These are phyloP conservation scores for Limnephilus marmoratus DNA, from an alignment of 2,888 invertebrate species.

Conservation along the genomic window DNA sequence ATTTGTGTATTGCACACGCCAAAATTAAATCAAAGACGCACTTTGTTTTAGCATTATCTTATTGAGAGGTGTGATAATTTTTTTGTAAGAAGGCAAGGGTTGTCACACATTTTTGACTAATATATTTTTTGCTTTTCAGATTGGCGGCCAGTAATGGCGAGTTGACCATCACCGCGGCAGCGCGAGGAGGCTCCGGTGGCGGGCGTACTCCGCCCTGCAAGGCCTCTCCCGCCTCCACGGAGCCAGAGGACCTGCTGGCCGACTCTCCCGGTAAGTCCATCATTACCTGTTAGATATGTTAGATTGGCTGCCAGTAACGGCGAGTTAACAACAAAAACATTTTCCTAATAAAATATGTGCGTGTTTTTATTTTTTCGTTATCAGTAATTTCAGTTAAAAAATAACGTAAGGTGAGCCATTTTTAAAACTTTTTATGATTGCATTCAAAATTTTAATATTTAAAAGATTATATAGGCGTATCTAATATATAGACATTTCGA, in stretches of 20 bases:
- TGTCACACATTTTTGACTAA: background rate
- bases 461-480: no score
- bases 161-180: slow-evolving; percentile 88
- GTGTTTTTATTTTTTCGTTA: no score
- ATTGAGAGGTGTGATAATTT: background rate
- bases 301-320: slow-evolving; percentile 87
- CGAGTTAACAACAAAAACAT: slow-evolving; percentile 75
- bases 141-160: slow-evolving; percentile 88
- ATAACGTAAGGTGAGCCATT: no score
- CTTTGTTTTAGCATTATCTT: no score
- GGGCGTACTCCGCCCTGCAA: slow-evolving; percentile 75
- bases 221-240: slow-evolving; percentile 79
- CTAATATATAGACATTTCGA: no score
- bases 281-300: slow-evolving; percentile 59
- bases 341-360: no score
- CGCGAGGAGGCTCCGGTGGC: slow-evolving; percentile 73
- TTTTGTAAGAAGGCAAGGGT: background rate
- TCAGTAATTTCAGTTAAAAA: no score
- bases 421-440: no score
- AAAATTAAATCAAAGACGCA: no score
- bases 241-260: slow-evolving; percentile 84
- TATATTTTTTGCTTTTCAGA: slow-evolving; percentile 72
- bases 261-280: slow-evolving; percentile 86
- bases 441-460: no score
- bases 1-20: no score